Percentiles rank a stretch among this genome's conserved stretches.
Conservation (phyloP, 1,140 invertebrate genomes). For the Papilio polytes region DNA sequence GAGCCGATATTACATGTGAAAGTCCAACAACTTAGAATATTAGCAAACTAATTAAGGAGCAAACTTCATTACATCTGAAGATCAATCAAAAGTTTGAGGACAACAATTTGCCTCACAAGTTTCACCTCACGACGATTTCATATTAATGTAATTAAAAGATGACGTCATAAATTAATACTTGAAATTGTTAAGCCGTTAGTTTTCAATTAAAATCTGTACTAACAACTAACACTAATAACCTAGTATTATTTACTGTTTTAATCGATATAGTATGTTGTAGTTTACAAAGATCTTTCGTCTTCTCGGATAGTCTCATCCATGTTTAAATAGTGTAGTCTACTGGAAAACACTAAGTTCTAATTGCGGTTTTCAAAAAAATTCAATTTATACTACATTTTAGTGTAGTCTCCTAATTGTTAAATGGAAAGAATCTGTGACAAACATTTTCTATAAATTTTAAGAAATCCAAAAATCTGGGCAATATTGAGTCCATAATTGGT, state of each 20-base stretch:
- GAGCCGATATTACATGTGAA: not conserved
- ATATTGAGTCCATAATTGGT: slow-evolving; percentile 26
- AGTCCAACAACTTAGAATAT: not conserved
- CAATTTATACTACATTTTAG: not conserved
- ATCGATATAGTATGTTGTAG: too few relatives aligned
- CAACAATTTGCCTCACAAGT: slow-evolving; percentile 20
- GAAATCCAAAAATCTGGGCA: not conserved
- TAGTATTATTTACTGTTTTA: too few relatives aligned
- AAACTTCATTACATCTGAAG: slow-evolving; percentile 17
- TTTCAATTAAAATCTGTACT: too few relatives aligned
- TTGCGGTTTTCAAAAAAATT: not conserved
- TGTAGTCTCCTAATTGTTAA: not conserved
- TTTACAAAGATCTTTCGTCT: too few relatives aligned
- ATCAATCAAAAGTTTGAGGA: slow-evolving; percentile 22
- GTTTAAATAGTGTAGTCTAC: too few relatives aligned
- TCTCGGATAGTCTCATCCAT: too few relatives aligned
- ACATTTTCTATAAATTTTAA: not conserved
- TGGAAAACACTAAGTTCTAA: not conserved
- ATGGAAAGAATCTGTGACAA: not conserved
- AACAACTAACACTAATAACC: too few relatives aligned
- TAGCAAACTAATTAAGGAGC: slow-evolving; percentile 17
- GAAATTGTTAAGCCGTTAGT: not conserved
- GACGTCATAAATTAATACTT: not conserved
- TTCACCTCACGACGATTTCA: not conserved
- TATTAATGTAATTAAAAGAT: not conserved